A percentile compares a stretch with the other conserved stretches of the same genome.
These are phyloP conservation scores for Pedicia rivosa DNA, from an alignment of 2,888 invertebrate genomes.

Conservation along the genomic window DNA sequence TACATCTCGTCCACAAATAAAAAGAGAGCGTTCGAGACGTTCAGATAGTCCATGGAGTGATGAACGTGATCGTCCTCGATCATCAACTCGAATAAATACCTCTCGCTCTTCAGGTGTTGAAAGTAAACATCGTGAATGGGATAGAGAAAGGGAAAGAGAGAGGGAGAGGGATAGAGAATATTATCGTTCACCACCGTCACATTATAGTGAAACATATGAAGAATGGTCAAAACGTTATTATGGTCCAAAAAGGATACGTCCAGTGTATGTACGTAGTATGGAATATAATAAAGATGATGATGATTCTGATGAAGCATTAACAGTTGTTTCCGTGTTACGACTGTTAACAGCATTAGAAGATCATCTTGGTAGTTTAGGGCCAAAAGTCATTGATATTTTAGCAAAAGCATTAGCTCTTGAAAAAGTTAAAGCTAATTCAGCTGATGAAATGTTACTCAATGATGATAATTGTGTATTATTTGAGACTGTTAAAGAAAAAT, in stretches of 20 bases:
- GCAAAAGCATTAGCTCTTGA: slow-evolving; percentile 63
- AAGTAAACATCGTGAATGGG: slow-evolving; percentile 10
- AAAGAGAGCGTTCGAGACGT: neutral
- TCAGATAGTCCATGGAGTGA: slow-evolving; percentile 1
- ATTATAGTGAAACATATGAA: slow-evolving; percentile 9
- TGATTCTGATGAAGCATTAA: slow-evolving; percentile 35
- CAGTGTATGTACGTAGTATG: slow-evolving; percentile 11
- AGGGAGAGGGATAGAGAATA: slow-evolving; percentile 6
- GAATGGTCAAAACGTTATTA: slow-evolving; percentile 14
- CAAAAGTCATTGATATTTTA: slow-evolving; percentile 59
- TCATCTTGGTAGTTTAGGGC: slow-evolving; percentile 69
- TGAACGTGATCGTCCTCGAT: slow-evolving; percentile 7
- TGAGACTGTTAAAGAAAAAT: slow-evolving; percentile 73
- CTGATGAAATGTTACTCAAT: slow-evolving; percentile 54
- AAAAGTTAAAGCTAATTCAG: slow-evolving; percentile 53
- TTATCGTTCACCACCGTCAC: slow-evolving; percentile 6
- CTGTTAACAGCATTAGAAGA: slow-evolving; percentile 67
- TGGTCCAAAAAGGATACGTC: slow-evolving; percentile 20
- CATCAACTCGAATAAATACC: neutral
- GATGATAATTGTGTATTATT: slow-evolving; percentile 60
- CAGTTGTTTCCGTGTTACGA: slow-evolving; percentile 50
- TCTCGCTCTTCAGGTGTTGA: slow-evolving; percentile 11
- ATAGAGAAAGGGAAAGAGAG: slow-evolving; percentile 6
- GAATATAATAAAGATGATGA: slow-evolving; percentile 26
- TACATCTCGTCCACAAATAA: neutral